Evolutionary conservation across 2,113 vertebrate genomes (phyloP), one percentile per base, ranked within the genome.

Genomic region (Ctenomys sociabilis): DNA sequence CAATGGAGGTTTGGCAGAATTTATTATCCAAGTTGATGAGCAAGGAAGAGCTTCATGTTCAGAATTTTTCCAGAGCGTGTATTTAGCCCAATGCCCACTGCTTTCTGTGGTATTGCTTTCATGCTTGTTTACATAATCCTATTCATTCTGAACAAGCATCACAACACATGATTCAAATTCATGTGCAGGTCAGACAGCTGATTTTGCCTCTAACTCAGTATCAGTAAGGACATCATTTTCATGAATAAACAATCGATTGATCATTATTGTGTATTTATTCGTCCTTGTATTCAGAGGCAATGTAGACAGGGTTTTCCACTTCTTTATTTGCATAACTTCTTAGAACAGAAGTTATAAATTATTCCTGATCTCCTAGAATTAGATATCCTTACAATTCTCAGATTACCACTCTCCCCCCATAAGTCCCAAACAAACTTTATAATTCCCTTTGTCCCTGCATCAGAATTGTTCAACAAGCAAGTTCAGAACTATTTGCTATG

Each of bases 191-290:
- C 17, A 91, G 30, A 32, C 4, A 49, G 43, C 32, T 64, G 37
- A 40, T 64, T 49, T 90, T 73, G 26, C 40, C 87, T 96, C 68
- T 40, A 86, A 91, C 14, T 61, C n/a, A 49, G 7, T 30, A 82
- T 78, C 9, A 59, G 21, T 28, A 90, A 86, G 70, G 24, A 88
- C 90, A 82, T 63, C 80, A 88, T 87, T 91, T 93, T 93, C 52
- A 52, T 81, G 78, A 78, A 54, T 87, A 80, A 92, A 45, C n/a
- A 78, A 70, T 45, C 70, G 52, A 32, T 14, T 3, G 54, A 16
- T 80, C 70, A 63, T 32, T 81, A 1, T 52, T 81, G 1, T 64
- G 52, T 26, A 1, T 45, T 85, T 11, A 49, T 8, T 49, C 49
- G 52, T 85, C n/a, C 22, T 59, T 64, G 57, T 45, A 35, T 32